Evolutionary conservation across 1,140 invertebrate species (phyloP).

Genomic region (Cotesia chilonis): DNA sequence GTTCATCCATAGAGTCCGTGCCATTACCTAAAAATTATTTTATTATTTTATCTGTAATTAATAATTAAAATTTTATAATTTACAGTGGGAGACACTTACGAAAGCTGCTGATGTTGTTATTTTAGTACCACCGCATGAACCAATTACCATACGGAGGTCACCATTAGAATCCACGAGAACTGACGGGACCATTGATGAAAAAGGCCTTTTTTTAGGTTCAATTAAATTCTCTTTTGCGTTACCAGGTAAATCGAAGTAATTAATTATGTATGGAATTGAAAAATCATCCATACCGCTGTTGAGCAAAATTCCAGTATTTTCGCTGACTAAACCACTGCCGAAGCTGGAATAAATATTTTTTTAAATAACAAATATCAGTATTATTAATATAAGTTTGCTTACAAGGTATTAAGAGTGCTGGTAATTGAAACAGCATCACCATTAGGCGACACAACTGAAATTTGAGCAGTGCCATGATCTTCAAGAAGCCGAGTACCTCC

Average conservation of each 20-base stretch:
- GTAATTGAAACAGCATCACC: conserved; percentile 95
- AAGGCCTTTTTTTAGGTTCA: conserved; percentile 80
- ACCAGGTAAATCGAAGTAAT: conserved; percentile 80
- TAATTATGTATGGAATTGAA: conserved; percentile 78
- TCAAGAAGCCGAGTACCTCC: conserved; percentile 64
- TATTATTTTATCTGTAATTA: no score
- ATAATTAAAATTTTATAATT: no score
- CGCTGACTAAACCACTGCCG: conserved; percentile 78
- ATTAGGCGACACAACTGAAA: conserved; percentile 83
- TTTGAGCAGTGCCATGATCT: conserved; percentile 90
- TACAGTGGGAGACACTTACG: conserved; percentile 59
- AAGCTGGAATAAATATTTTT: conserved; percentile 68
- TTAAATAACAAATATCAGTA: no score
- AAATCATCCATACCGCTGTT: conserved; percentile 98
- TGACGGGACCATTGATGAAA: conserved; percentile 92
- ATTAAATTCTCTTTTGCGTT: conserved; percentile 80
- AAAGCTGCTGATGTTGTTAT: conserved; percentile 86
- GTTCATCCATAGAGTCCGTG: conserved; percentile 85
- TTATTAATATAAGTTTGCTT: conserved; percentile 60
- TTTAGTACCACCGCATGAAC: conserved; percentile 91
- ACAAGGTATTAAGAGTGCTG: conserved; percentile 92
- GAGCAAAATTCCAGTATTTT: conserved; percentile 88
- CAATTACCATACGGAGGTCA: conserved; percentile 81
- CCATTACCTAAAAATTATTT: conserved; percentile 71
- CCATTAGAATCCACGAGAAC: conserved; percentile 80